Conservation (phyloP, 1,140 invertebrate genomes). For the Drosophila willistoni region DNA sequence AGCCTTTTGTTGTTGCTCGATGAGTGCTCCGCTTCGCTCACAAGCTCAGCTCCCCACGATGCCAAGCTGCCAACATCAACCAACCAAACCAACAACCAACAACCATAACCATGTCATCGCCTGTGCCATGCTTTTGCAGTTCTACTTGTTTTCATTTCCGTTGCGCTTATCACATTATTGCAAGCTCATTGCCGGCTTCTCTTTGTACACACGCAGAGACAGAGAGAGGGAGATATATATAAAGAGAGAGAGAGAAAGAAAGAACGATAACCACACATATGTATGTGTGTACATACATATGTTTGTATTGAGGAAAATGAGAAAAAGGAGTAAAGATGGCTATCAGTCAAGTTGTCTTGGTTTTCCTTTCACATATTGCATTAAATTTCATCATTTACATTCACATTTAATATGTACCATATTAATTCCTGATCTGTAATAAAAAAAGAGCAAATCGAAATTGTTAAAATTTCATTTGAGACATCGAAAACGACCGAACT, state of each 20-base stretch:
- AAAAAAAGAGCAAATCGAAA: background rate
- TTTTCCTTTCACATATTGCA: constrained; percentile 22
- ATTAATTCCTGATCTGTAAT: background rate
- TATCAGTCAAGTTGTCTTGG: constrained; percentile 59
- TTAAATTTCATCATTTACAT: constrained; percentile 12
- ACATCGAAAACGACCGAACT: background rate
- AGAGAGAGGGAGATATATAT: background rate
- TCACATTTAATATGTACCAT: background rate
- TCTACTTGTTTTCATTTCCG: constrained; percentile 77
- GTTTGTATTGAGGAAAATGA: background rate
- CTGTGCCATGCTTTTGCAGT: constrained; percentile 50
- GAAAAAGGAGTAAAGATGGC: constrained; percentile 12
- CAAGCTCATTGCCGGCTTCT: constrained; percentile 74
- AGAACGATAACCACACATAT: constrained; percentile 9
- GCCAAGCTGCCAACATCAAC: background rate
- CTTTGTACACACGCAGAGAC: constrained; percentile 34
- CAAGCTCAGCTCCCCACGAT: background rate
- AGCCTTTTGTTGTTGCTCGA: constrained; percentile 20
- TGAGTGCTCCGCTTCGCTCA: constrained; percentile 7
- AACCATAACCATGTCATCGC: constrained; percentile 52
- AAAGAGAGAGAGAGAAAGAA: background rate
- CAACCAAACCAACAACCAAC: constrained; percentile 4
- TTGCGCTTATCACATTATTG: constrained; percentile 78
- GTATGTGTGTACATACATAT: background rate
- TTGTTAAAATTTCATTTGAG: constrained; percentile 5